Evolutionary conservation across 2,888 invertebrate species (phyloP).

Genomic region (Rambutsinella grinnellia): DNA sequence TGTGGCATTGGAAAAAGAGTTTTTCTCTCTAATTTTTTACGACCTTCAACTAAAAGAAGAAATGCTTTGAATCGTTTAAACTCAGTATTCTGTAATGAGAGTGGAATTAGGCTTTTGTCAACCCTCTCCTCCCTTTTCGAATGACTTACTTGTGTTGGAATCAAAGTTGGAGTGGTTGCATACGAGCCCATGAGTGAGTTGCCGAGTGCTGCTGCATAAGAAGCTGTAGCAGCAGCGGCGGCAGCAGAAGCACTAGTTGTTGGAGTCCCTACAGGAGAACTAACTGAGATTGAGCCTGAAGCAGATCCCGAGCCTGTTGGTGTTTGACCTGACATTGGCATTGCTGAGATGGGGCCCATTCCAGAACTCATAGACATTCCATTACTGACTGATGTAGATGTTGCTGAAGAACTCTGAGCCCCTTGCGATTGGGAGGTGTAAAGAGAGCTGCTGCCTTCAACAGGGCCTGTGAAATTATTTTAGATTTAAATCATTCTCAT

Average conservation of each 20-base stretch:
- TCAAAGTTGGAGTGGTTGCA: constrained; percentile 62
- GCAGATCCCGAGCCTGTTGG: constrained; percentile 22
- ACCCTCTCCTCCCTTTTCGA: no score
- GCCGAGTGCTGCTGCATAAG: constrained; percentile 64
- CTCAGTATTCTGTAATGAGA: neutral
- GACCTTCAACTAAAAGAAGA: neutral
- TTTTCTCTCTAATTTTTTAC: no score
- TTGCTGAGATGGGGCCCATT: constrained; percentile 42
- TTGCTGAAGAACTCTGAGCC: constrained; percentile 26
- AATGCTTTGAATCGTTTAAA: neutral
- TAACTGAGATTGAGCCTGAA: constrained; percentile 37
- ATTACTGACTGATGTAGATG: constrained; percentile 44
- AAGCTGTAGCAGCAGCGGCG: constrained; percentile 49
- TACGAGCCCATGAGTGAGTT: constrained; percentile 66
- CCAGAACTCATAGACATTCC: constrained; percentile 55
- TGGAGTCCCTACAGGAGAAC: constrained; percentile 45
- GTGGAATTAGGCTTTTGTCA: no score
- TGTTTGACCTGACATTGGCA: constrained; percentile 49
- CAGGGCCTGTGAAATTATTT: constrained; percentile 18
- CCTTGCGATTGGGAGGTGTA: constrained; percentile 42
- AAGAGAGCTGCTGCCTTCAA: constrained; percentile 49
- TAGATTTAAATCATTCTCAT: neutral
- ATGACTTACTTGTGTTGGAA: constrained; percentile 63
- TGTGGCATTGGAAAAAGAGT: no score
- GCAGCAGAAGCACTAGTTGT: constrained; percentile 40